Evolutionary conservation across 2,888 invertebrate genomes (phyloP).

Genomic region (Dicyrtoma fusca): DNA sequence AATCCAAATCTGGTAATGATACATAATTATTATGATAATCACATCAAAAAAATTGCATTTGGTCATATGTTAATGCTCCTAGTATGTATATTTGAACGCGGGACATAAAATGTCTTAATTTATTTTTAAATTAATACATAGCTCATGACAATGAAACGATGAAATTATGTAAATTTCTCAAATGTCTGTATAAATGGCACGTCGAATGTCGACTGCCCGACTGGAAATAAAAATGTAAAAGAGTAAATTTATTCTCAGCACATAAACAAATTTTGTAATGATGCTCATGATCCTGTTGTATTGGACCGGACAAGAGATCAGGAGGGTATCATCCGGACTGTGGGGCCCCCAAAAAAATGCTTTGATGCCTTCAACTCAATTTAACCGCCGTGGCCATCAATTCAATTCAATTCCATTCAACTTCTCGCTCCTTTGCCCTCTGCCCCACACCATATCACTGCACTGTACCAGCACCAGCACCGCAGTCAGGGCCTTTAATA

Average conservation of each 20-base stretch:
- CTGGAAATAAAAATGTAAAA: not conserved
- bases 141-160: too few relatives aligned
- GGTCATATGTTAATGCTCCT: not conserved
- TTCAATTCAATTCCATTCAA: constrained; percentile 16
- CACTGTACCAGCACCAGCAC: too few relatives aligned
- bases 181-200: not conserved
- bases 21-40: too few relatives aligned
- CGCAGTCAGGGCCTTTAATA: too few relatives aligned
- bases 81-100: not conserved
- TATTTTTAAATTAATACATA: not conserved
- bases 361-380: constrained; percentile 38
- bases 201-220: not conserved
- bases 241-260: constrained; percentile 38
- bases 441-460: too few relatives aligned
- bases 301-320: constrained; percentile 31
- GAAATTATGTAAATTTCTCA: constrained; percentile 7
- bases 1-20: too few relatives aligned
- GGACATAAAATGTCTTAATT: constrained; percentile 19
- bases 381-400: constrained; percentile 33
- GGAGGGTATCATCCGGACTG: constrained; percentile 32
- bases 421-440: too few relatives aligned
- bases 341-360: constrained; percentile 17
- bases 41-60: too few relatives aligned
- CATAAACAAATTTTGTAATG: constrained; percentile 39
- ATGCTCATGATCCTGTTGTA: constrained; percentile 30